Conservation (phyloP, 2,113 vertebrate genomes). For the Podarcis cretensis region DNA sequence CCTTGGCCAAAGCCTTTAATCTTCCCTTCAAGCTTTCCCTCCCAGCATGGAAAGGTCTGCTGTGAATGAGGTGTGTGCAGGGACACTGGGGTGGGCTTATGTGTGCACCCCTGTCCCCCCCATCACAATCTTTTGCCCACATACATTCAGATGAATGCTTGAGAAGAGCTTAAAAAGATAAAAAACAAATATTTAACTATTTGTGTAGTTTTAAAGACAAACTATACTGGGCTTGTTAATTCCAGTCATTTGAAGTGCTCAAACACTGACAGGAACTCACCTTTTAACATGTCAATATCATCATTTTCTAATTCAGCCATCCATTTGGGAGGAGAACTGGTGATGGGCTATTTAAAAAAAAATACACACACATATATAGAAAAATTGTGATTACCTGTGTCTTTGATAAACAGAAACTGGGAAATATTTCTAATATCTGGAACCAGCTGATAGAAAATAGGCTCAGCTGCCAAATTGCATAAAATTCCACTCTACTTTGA, state of each 20-base stretch:
- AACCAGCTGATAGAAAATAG: background rate
- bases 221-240: background rate
- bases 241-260: background rate
- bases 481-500: background rate
- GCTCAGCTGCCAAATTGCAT: background rate
- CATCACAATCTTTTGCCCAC: background rate
- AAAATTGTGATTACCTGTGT: background rate
- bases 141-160: background rate
- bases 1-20: background rate
- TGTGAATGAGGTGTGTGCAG: background rate
- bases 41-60: background rate
- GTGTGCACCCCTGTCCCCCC: background rate
- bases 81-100: background rate
- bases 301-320: constrained; percentile 98
- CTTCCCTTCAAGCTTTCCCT: no score
- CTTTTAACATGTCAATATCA: constrained; percentile 98
- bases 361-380: constrained; percentile 22
- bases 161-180: background rate
- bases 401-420: background rate
- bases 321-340: constrained; percentile 96
- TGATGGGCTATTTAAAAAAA: constrained; percentile 85
- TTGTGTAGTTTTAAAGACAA: background rate
- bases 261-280: constrained; percentile 66
- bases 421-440: background rate
- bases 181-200: background rate